Evolutionary conservation across 64 coral and sea anemone genomes (phyloP).

Genomic region (Stichodactyla helianthus): DNA sequence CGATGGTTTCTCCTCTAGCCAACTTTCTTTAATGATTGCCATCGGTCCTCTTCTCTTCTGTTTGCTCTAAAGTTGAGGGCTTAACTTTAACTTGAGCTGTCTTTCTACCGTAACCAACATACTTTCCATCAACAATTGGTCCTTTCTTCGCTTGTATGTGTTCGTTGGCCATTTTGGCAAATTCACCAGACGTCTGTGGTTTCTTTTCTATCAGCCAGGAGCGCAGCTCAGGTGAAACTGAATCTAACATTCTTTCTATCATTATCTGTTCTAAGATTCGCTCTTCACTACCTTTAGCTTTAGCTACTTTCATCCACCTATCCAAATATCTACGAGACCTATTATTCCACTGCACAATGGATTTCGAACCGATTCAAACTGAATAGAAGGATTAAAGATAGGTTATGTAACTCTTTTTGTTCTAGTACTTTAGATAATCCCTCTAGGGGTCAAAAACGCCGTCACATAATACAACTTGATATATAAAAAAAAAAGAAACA

Average conservation of each 20-base stretch:
- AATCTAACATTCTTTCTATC: constrained; percentile 11
- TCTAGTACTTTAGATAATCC: no score
- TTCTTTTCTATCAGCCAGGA: constrained; percentile 31
- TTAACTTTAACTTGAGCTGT: not conserved
- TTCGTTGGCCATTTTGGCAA: constrained; percentile 17
- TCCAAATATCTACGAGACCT: constrained; percentile 23
- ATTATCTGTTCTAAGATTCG: constrained; percentile 21
- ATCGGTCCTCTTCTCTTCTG: constrained; percentile 1
- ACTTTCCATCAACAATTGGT: constrained; percentile 35
- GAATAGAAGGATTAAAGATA: no score
- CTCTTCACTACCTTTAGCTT: constrained; percentile 22
- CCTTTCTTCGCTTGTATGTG: constrained; percentile 37
- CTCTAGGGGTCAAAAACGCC: no score
- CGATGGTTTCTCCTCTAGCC: no score
- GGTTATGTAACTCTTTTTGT: no score
- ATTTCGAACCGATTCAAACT: no score
- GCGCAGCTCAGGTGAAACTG: constrained; percentile 17
- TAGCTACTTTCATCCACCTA: constrained; percentile 38
- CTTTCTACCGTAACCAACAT: not conserved
- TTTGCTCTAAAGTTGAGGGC: no score
- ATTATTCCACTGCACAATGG: constrained; percentile 31
- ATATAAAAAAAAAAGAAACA: no score
- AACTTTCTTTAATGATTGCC: no score
- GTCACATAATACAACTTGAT: no score
- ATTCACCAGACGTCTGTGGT: constrained; percentile 21